phyloP scores from a whole-genome alignment of 92 coral and sea anemone genomes.

The Pocillopora grandis region DNA sequence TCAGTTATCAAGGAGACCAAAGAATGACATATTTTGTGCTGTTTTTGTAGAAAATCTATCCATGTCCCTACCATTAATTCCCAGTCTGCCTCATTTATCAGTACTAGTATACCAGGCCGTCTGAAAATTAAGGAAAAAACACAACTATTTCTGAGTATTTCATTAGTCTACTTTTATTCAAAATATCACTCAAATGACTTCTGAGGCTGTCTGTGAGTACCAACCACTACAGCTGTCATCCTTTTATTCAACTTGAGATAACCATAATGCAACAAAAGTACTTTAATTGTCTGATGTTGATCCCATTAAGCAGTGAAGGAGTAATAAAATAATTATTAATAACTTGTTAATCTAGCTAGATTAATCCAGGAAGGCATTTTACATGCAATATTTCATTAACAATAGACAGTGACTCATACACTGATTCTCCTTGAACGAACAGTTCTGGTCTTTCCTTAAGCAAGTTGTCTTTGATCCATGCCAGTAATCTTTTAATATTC shows the following conservation, averaged over 20 bases:
- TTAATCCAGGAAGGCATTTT: no score
- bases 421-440: conserved; percentile 89
- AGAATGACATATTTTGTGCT: no score
- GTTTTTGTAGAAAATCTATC: background rate
- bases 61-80: conserved; percentile 82
- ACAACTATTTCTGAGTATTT: background rate
- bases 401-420: conserved; percentile 53
- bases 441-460: conserved; percentile 96
- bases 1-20: no score
- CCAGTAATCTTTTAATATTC: conserved; percentile 76
- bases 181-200: no score
- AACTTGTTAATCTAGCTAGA: no score
- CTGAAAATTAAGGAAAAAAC: conserved; percentile 29
- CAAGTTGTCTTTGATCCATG: conserved; percentile 93
- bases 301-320: no score
- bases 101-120: conserved; percentile 96
- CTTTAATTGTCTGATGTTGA: no score
- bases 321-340: no score
- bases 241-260: background rate
- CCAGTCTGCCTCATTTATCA: conserved; percentile 97
- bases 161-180: no score
- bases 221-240: background rate
- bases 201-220: no score
- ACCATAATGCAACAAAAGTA: background rate
- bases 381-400: background rate